A percentile compares a stretch with the other conserved stretches of the same genome.
Evolutionary conservation across 2,888 invertebrate genomes (phyloP).

Genomic region (Pharmacophagus antenor): DNA sequence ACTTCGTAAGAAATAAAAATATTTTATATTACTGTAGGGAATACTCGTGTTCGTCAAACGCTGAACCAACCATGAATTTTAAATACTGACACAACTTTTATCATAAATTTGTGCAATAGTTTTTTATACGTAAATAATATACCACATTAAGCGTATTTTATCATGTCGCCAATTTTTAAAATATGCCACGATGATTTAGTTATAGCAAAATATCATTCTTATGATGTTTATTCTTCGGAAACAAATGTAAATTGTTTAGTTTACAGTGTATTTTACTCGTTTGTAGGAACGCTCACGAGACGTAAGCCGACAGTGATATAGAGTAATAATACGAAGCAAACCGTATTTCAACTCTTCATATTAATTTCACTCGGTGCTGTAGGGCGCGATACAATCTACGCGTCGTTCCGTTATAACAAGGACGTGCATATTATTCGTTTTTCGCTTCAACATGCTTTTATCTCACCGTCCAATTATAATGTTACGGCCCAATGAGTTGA

Average conservation of each 20-base stretch:
- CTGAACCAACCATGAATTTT: no score
- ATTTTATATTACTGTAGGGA: no score
- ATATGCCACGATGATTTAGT: no score
- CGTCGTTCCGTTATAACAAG: conserved; percentile 22
- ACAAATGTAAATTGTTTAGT: background rate
- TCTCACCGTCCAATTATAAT: conserved; percentile 25
- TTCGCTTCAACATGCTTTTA: conserved; percentile 21
- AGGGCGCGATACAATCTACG: conserved; percentile 12
- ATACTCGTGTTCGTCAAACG: no score
- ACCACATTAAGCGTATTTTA: no score
- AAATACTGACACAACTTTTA: no score
- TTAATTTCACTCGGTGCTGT: conserved; percentile 12
- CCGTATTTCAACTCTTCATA: conserved; percentile 16
- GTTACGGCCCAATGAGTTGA: conserved; percentile 17
- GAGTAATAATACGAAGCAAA: conserved; percentile 5
- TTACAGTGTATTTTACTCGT: background rate
- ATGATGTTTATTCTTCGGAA: background rate
- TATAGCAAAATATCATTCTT: no score
- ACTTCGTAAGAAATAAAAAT: no score
- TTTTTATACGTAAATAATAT: no score
- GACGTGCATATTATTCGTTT: conserved; percentile 23
- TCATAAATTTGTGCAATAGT: no score
- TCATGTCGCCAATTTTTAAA: no score
- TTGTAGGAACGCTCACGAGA: background rate
- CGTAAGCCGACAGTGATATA: conserved; percentile 10